Evolutionary conservation across 2,888 invertebrate species (phyloP).

Genomic region (Nycteola revayana): DNA sequence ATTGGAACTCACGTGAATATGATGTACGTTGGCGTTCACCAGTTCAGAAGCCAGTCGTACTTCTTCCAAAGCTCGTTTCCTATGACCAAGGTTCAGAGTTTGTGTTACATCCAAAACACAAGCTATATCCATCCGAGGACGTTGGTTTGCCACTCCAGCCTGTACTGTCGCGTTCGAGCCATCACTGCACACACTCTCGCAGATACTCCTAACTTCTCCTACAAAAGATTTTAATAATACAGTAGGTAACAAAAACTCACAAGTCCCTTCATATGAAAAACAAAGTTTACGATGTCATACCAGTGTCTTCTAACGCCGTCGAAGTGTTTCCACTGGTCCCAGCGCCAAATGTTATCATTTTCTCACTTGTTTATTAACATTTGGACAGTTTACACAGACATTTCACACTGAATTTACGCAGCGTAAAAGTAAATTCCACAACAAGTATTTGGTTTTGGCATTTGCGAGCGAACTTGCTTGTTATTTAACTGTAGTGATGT

Average conservation of each 20-base stretch:
- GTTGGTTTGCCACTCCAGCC: slow-evolving; percentile 58
- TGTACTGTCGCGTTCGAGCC: slow-evolving; percentile 77
- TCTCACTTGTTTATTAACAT: slow-evolving; percentile 60
- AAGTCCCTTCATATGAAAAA: slow-evolving; percentile 41
- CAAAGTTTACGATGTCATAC: slow-evolving; percentile 48
- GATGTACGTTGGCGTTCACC: slow-evolving; percentile 90
- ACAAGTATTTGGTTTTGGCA: slow-evolving; percentile 45
- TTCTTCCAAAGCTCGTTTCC: slow-evolving; percentile 92
- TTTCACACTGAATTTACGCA: slow-evolving; percentile 51
- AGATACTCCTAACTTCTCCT: slow-evolving; percentile 78
- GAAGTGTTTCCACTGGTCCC: slow-evolving; percentile 66
- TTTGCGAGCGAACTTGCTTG: slow-evolving; percentile 40
- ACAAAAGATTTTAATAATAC: slow-evolving; percentile 23
- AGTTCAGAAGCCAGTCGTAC: slow-evolving; percentile 89
- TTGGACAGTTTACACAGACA: slow-evolving; percentile 59
- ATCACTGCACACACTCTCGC: slow-evolving; percentile 79
- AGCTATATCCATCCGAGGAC: slow-evolving; percentile 92
- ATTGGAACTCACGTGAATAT: slow-evolving; percentile 90
- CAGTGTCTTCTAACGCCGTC: slow-evolving; percentile 69
- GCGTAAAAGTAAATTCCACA: slow-evolving; percentile 50
- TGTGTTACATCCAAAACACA: slow-evolving; percentile 92
- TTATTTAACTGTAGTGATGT: slow-evolving; percentile 73
- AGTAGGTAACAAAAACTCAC: slow-evolving; percentile 28
- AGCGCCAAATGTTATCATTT: slow-evolving; percentile 76
- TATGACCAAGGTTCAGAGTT: slow-evolving; percentile 86